Evolutionary conservation across 2,113 vertebrate species (phyloP).

Genomic region (Cheirogaleus medius): DNA sequence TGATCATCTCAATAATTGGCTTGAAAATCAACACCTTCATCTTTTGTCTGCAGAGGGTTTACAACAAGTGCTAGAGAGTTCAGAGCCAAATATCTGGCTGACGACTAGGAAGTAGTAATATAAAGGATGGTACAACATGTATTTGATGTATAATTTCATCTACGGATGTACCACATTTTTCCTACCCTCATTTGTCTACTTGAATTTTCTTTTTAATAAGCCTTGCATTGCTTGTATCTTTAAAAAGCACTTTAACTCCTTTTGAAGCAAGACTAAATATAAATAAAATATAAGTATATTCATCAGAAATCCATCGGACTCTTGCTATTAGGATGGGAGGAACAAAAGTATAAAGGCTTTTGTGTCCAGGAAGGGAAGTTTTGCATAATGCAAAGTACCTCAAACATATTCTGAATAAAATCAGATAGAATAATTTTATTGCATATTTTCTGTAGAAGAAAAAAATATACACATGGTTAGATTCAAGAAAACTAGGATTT

Average conservation of each 20-base stretch:
- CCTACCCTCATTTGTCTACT: background rate
- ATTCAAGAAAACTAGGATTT: constrained; percentile 29
- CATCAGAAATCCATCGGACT: background rate
- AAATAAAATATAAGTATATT: background rate
- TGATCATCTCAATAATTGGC: background rate
- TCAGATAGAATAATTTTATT: constrained; percentile 20
- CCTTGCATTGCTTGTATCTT: background rate
- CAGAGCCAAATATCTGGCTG: background rate
- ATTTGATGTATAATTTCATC: background rate
- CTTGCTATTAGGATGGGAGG: background rate
- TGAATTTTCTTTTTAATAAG: background rate
- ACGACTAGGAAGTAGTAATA: too few relatives aligned
- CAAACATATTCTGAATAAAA: constrained; percentile 4
- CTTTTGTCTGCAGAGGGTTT: background rate
- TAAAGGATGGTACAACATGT: background rate
- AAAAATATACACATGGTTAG: background rate
- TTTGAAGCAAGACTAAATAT: background rate
- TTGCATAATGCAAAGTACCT: background rate
- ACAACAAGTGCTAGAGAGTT: background rate
- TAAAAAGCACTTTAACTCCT: background rate
- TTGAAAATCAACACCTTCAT: background rate
- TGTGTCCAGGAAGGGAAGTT: constrained; percentile 7
- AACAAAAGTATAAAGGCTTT: background rate
- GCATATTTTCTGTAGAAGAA: constrained; percentile 31
- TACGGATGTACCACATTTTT: background rate